A percentile compares a stretch with the other conserved stretches of the same genome.
Evolutionary conservation across 2,113 vertebrate genomes (phyloP).

Genomic region (Cyanoderma ruficeps): DNA sequence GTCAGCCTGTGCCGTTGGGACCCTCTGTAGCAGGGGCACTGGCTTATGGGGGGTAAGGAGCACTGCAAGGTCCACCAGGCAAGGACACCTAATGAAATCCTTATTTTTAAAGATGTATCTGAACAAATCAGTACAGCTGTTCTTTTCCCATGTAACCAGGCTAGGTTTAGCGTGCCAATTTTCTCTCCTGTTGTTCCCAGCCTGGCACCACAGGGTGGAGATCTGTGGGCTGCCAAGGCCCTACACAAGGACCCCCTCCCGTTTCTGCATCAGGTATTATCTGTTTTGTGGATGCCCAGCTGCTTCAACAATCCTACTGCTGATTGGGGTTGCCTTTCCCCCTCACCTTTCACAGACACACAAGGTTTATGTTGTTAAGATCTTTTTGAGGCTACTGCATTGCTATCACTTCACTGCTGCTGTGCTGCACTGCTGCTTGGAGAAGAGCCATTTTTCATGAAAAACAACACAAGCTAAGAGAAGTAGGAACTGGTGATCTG

Average conservation of each 20-base stretch:
- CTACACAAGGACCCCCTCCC: rapidly evolving
- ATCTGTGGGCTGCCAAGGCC: neutral
- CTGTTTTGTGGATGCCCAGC: neutral
- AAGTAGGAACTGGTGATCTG: neutral
- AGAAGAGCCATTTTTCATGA: neutral
- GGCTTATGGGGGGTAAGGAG: neutral
- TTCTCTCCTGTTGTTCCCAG: neutral
- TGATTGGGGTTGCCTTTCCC: neutral
- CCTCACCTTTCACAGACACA: neutral
- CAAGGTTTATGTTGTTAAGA: neutral
- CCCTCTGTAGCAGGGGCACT: neutral
- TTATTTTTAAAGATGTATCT: neutral
- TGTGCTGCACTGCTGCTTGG: neutral
- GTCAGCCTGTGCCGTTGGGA: neutral
- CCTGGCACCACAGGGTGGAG: neutral
- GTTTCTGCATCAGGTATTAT: neutral
- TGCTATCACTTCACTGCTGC: neutral
- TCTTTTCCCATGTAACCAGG: neutral
- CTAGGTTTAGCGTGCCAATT: neutral
- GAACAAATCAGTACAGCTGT: neutral
- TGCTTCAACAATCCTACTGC: rapidly evolving
- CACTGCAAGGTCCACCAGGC: neutral
- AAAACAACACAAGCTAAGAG: neutral
- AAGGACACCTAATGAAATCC: neutral
- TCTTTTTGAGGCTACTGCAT: neutral